Evolutionary conservation across 1,140 invertebrate genomes (phyloP), one percentile per base, ranked within the genome.

Genomic region (Adoxophyes honmai): DNA sequence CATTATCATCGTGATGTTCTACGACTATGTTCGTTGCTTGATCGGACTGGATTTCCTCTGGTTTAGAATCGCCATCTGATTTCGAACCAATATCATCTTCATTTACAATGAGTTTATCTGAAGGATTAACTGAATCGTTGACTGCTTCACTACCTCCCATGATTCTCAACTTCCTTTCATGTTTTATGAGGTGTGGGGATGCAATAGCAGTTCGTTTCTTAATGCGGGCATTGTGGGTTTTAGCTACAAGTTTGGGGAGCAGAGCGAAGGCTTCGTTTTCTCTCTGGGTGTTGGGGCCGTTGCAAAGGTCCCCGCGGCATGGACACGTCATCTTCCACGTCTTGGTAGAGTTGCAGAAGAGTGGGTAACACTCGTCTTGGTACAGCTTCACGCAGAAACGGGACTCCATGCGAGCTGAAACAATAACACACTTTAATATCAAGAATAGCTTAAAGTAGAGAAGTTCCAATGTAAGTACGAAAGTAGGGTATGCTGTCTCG

Each of bases 241-340:
- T 78, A 7, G 69, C 59, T 1, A 73, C 70, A 10, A 79, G 62
- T 53, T 74, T 68, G 9, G 55, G 14, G 15, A 78, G 59, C 4
- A 52, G 56, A 0, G 64, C 68, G 38, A 88, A 88, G 0, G 82
- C 80, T 18, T 78, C 73, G 0, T 52, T 61, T 62, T 86, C 86
- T n/a, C 84, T 69, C 28, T 81, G 65, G 0, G 75, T 75, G 33
- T 83, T 83, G 1, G 70, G 69, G 10, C 81, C 79, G 55, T 92
- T 92, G 70, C 91, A 92, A 0, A 91, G 78, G 9, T 86, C 73
- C 4, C 83, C 86, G 4, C 78, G 82, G 66, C 91, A 92, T 4
- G 90, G 90, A 59, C 91, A 92, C 6, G 84, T 89, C 62, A 87
- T 86, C 14, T 78, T 77, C 75, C 89, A 88, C 3, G 72, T 78